A percentile compares a stretch with the other conserved stretches of the same genome.
These are phyloP conservation scores for Galeruca laticollis DNA, from an alignment of 2,888 invertebrate species.

Conservation along the genomic window DNA sequence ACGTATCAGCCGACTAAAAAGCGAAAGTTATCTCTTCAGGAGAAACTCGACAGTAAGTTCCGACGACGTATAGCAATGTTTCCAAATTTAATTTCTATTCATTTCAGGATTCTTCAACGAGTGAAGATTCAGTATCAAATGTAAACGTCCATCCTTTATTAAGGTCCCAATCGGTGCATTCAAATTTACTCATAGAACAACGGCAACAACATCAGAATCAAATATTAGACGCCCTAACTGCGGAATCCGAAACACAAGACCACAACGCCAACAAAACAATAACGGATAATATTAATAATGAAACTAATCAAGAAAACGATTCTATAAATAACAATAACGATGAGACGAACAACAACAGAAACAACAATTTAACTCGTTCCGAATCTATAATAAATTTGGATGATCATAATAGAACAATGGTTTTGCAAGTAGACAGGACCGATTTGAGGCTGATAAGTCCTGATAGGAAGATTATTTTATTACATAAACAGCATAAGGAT, in stretches of 20 bases:
- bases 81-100: not conserved
- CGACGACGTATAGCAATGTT: not conserved
- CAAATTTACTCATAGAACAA: slow-evolving; percentile 43
- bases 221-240: slow-evolving; percentile 5
- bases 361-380: slow-evolving; percentile 16
- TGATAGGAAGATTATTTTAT: slow-evolving; percentile 89
- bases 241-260: slow-evolving; percentile 23
- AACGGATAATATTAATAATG: not conserved
- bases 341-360: slow-evolving; percentile 33
- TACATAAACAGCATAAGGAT: slow-evolving; percentile 89
- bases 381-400: slow-evolving; percentile 55
- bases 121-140: slow-evolving; percentile 43
- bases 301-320: not conserved
- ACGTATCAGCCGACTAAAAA: slow-evolving; percentile 57
- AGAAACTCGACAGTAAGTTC: slow-evolving; percentile 34
- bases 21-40: slow-evolving; percentile 56
- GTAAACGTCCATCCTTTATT: slow-evolving; percentile 47
- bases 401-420: slow-evolving; percentile 93
- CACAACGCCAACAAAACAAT: not conserved
- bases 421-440: slow-evolving; percentile 88
- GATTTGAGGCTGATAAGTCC: slow-evolving; percentile 93
- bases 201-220: slow-evolving; percentile 28
- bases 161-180: slow-evolving; percentile 54
- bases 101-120: slow-evolving; percentile 53
- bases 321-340: slow-evolving; percentile 18